phyloP scores from a whole-genome alignment of 2,888 invertebrate genomes.

The Caenorhabditis drosophilae region DNA sequence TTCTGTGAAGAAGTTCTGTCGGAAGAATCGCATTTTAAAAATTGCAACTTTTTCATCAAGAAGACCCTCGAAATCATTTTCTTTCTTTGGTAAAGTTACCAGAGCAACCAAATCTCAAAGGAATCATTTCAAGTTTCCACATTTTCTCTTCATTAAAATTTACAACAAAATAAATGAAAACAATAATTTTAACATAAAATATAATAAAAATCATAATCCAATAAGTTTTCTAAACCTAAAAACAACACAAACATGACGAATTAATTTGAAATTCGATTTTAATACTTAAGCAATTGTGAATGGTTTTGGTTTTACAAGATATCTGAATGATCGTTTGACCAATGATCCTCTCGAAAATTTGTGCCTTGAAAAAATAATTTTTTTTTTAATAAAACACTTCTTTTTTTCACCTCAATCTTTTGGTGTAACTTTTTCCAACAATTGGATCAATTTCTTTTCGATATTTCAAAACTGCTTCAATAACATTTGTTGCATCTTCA shows the following conservation, averaged over 20 bases:
- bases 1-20: background rate
- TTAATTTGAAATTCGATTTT: background rate
- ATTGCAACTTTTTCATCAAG: no score
- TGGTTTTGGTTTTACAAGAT: constrained; percentile 60
- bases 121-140: no score
- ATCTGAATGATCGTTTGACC: constrained; percentile 57
- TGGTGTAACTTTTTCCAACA: constrained; percentile 52
- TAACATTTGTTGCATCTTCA: constrained; percentile 41
- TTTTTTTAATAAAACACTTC: constrained; percentile 1
- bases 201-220: no score
- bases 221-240: no score
- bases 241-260: background rate
- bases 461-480: constrained; percentile 57
- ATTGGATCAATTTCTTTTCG: constrained; percentile 45
- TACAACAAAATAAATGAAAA: no score
- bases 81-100: no score
- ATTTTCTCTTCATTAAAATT: no score
- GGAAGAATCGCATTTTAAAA: background rate
- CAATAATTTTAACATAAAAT: no score
- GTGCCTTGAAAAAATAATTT: constrained; percentile 41
- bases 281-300: constrained; percentile 60
- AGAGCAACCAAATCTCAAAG: no score
- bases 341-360: constrained; percentile 65
- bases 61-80: no score
- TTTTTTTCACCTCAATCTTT: constrained; percentile 27